A percentile compares a stretch with the other conserved stretches of the same genome.
Conservation (phyloP, 2,797 vertebrate genomes). For the Rhinoraja longicauda region DNA sequence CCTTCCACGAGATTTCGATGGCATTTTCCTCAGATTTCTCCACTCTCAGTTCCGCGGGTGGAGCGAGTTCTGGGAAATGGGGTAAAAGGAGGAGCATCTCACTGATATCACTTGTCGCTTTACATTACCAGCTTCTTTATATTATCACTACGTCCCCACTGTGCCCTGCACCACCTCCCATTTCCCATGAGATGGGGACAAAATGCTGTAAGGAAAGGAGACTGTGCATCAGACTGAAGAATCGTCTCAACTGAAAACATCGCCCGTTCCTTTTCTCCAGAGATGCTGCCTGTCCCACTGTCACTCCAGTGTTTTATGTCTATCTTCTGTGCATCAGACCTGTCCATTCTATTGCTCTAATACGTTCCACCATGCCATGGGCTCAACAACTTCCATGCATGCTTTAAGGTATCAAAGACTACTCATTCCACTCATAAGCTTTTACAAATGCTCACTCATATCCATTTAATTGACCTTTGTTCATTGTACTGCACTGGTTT, state of each 20-base stretch:
- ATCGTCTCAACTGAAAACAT: too few species aligned
- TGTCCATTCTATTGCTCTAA: not conserved
- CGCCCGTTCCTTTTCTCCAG: too few species aligned
- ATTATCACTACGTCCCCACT: not conserved
- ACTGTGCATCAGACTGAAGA: not conserved
- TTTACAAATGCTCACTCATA: too few species aligned
- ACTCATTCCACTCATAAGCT: too few species aligned
- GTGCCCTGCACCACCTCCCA: not conserved
- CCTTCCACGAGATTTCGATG: constrained; percentile 86
- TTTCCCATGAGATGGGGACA: not conserved
- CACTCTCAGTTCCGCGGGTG: constrained; percentile 84
- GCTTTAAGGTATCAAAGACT: too few species aligned
- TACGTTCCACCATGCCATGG: not conserved
- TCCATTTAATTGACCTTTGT: too few species aligned
- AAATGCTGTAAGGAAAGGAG: not conserved
- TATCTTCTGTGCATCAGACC: not conserved
- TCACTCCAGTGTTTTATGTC: too few species aligned
- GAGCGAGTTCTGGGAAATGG: constrained; percentile 79
- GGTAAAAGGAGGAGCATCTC: constrained; percentile 44
- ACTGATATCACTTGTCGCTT: too few species aligned
- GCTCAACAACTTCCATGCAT: too few species aligned
- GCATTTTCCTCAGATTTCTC: constrained; percentile 84
- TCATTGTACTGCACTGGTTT: too few species aligned
- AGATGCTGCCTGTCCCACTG: too few species aligned
- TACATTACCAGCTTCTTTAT: not conserved